Conservation (phyloP, 2,113 vertebrate genomes). For the Ranitomeya variabilis region DNA sequence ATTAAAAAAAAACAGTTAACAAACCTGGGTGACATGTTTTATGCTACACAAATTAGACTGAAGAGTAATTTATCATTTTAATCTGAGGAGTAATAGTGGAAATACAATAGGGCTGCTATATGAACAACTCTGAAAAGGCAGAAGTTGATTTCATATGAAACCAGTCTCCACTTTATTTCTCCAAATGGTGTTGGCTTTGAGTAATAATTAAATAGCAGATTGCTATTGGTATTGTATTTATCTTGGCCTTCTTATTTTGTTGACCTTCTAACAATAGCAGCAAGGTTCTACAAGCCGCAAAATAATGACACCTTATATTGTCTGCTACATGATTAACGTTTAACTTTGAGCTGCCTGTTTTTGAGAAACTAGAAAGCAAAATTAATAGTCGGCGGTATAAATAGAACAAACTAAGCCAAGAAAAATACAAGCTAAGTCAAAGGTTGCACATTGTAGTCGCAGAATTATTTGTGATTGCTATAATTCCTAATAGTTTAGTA, state of each 20-base stretch:
- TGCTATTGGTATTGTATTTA: conserved; percentile 7
- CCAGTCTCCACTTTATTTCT: background rate
- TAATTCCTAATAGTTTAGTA: background rate
- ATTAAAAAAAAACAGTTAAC: background rate
- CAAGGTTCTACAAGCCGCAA: background rate
- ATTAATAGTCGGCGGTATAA: background rate
- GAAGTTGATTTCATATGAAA: conserved; percentile 11
- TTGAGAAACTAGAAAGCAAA: background rate
- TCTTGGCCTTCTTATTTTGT: conserved; percentile 12
- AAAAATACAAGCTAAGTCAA: background rate
- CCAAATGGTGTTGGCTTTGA: conserved; percentile 4
- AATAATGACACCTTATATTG: background rate
- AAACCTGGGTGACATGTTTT: background rate
- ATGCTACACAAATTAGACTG: background rate
- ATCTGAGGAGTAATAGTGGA: conserved; percentile 3
- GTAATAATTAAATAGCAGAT: conserved; percentile 29
- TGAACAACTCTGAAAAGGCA: conserved; percentile 3
- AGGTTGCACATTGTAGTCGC: background rate
- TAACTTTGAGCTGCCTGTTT: background rate
- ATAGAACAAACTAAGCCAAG: background rate
- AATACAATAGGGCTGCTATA: background rate
- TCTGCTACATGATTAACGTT: background rate
- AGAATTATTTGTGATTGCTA: background rate
- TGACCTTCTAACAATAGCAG: conserved; percentile 25
- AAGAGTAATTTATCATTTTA: conserved; percentile 4